Conservation (phyloP, 2,113 vertebrate genomes). For the Eptesicus fuscus region DNA sequence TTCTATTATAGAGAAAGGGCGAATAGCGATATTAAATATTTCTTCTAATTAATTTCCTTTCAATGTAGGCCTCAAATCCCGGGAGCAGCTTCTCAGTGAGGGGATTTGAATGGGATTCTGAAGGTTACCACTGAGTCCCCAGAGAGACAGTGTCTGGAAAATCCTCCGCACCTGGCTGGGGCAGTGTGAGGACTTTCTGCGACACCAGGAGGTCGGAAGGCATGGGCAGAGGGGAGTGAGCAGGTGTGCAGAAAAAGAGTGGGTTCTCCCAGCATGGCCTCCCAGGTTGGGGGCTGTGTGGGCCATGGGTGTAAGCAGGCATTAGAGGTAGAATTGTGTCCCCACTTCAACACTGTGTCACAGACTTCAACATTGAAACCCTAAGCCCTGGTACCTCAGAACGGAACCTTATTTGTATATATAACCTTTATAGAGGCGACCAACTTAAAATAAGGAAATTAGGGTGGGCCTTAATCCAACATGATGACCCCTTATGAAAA, state of each 20-base stretch:
- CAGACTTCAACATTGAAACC: background rate
- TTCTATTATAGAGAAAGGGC: too few relatives aligned
- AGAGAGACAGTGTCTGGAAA: background rate
- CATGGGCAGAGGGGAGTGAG: background rate
- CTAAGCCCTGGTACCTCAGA: background rate
- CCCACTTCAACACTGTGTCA: too few relatives aligned
- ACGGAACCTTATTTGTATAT: background rate
- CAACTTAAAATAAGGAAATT: too few relatives aligned
- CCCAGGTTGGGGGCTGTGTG: background rate
- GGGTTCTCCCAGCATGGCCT: accelerated
- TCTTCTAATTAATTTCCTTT: too few relatives aligned
- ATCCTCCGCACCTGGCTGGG: background rate
- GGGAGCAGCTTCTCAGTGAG: background rate
- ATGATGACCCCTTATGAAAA: background rate
- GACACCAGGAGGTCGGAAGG: background rate
- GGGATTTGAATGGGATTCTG: background rate
- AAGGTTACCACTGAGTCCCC: background rate
- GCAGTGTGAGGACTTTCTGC: background rate
- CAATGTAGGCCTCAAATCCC: background rate
- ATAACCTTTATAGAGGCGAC: background rate
- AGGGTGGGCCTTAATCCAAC: background rate
- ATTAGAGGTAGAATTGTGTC: background rate
- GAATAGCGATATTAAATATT: too few relatives aligned
- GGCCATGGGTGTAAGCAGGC: background rate
- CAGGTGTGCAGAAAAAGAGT: background rate